Base-by-base conservation (phyloP, 2,888 invertebrate species). In the Oscheius onirici region DNA sequence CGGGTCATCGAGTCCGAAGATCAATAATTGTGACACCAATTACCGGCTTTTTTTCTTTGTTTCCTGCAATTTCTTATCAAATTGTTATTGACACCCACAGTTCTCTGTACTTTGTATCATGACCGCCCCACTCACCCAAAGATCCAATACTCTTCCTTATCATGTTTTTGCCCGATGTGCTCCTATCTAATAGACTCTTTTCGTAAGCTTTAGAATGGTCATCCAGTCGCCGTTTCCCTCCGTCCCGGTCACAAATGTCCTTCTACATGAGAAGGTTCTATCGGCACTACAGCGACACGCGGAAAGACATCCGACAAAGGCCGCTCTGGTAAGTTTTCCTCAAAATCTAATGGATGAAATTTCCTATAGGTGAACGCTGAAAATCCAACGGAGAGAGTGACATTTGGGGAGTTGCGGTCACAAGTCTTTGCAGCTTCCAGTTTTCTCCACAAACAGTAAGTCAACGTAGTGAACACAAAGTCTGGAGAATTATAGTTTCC, bases 231-330 rank as follows among this genome's bases (percentile, higher is more conserved):
- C 72, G 24, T 71, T 61, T 44, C 15, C 68, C 1, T 24, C 72
- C 10, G 76, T 76, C 17, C 73, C 76, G 11, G 54, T 71, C 8
- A 43, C 58, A 1, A 69, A 26, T 11, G 65, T 71, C 24, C 52
- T 70, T 22, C 49, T 74, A 11, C 70, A 71, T 49, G 61, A 66
- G 41, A 73, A 74, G 34, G 51, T 76, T 6, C 54, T 76, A 10
- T 28, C 68, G 6, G 55, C 72, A 2, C 43, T 73, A 15, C 41
- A 49, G 17, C 43, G 28, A 17, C 65, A 66, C 44, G 52, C 54
- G 6, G 63, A 61, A 20, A 13, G 10, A 13, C 43, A 58, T 52
- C 73, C 73, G 3, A 55, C 41, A 1, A 46, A 46, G 20, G 66
- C 54, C 11, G 73, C 73, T 26, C 49, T 73, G 41, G 73, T 73